phyloP scores from a whole-genome alignment of 1,140 invertebrate species.

The Drosophila parvula region DNA sequence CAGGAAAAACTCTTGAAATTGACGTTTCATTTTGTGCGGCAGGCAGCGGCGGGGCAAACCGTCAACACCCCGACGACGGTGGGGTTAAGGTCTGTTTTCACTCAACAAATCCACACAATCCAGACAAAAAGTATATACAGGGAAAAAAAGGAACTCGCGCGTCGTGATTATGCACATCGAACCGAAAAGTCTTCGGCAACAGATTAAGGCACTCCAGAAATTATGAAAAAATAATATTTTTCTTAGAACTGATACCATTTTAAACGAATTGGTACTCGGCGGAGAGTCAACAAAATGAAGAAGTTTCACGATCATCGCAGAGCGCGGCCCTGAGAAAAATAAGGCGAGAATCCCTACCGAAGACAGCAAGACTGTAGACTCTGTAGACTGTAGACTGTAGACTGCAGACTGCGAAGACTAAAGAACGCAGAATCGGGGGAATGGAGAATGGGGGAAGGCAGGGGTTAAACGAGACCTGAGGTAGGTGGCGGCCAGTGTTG shows the following conservation, averaged over 20 bases:
- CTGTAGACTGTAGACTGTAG: slow-evolving; percentile 3
- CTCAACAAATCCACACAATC: slow-evolving; percentile 28
- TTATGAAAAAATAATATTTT: slow-evolving; percentile 84
- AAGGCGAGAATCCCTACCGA: slow-evolving; percentile 7
- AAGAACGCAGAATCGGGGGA: not conserved
- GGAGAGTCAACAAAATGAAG: slow-evolving; percentile 66
- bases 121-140: no score
- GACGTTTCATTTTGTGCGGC: slow-evolving; percentile 81
- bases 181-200: slow-evolving; percentile 55
- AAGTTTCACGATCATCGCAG: slow-evolving; percentile 55
- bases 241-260: slow-evolving; percentile 83
- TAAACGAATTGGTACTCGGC: slow-evolving; percentile 82
- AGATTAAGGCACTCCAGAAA: slow-evolving; percentile 83
- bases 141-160: slow-evolving; percentile 14
- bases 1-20: slow-evolving; percentile 83
- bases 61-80: slow-evolving; percentile 59
- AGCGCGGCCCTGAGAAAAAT: slow-evolving; percentile 56
- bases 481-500: slow-evolving; percentile 37
- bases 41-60: slow-evolving; percentile 26
- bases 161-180: slow-evolving; percentile 76
- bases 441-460: not conserved
- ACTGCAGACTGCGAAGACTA: not conserved
- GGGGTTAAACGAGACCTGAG: slow-evolving; percentile 7
- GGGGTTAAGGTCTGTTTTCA: slow-evolving; percentile 40
- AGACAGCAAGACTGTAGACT: not conserved